Evolutionary conservation across 2,113 vertebrate genomes (phyloP), one percentile per base, ranked within the genome.

Genomic region (Apaloderma vittatum): DNA sequence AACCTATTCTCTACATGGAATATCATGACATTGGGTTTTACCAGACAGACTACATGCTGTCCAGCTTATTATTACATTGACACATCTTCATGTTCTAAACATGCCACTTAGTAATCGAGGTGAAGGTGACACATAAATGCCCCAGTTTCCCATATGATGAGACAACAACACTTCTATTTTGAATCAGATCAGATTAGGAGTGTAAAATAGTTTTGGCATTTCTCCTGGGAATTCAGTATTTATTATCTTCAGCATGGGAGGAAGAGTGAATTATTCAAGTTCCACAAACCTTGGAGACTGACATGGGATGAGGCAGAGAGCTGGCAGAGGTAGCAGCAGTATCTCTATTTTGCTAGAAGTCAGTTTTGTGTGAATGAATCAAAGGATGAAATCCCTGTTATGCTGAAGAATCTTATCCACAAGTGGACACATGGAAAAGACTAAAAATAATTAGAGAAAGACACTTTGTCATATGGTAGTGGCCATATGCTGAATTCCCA

Each of bases 401-500:
- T 20, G 43, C 5, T 40, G 5, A 63, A 93, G 40, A 29, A 30
- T n/a, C 32, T 72, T 73, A 72, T 30, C 49, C 40, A 70, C 36
- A 78, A 71, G 57, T 43, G 6, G 34, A 74, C 7, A 2, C 11
- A 37, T 29, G 29, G 30, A 72, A 78, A 87, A 86, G 62, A 73
- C 13, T 54, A 57, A 34, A 92, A 90, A 77, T 73, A 71, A 83
- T 78, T 36, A 88, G 71, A 52, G 57, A 61, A 67, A 67, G 49
- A 48, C 19, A 62, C 23, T 68, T 61, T 36, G 65, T 78, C 77
- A 49, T 72, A 78, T 32, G 32, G 70, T 15, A 84, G 54, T n/a
- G 30, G 73, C 74, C 80, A 85, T 93, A 75, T 88, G 74, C 70
- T 79, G 74, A 86, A 82, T 91, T 88, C 67, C 78, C 58, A 65